These are phyloP conservation scores for Ammodytes dubius DNA, from an alignment of 2,113 vertebrate species.

Conservation along the genomic window DNA sequence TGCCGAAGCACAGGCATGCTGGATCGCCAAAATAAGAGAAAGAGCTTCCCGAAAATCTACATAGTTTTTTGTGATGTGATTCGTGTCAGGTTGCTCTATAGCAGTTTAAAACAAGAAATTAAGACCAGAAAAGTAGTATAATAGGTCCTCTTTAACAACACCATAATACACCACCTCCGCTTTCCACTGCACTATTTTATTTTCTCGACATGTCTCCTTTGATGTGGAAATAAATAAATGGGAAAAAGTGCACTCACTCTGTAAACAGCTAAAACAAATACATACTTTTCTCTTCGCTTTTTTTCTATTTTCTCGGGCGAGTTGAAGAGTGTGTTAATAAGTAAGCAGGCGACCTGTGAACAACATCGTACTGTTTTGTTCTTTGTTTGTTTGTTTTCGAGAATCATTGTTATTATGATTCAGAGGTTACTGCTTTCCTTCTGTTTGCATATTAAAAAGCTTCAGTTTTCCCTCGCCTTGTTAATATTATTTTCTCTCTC, in stretches of 20 bases:
- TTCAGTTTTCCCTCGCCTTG: constrained; percentile 15
- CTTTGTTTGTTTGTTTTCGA: constrained; percentile 49
- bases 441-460: constrained; percentile 64
- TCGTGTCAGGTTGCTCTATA: no score
- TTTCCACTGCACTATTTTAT: neutral
- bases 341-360: constrained; percentile 3
- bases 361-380: neutral
- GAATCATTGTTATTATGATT: constrained; percentile 40
- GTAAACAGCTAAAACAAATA: constrained; percentile 54
- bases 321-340: constrained; percentile 52
- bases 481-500: constrained; percentile 39
- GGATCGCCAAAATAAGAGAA: no score
- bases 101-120: no score
- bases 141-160: no score
- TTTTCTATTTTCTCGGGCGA: constrained; percentile 33
- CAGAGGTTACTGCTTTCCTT: constrained; percentile 44
- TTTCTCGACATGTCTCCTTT: neutral
- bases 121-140: no score
- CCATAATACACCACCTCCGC: neutral
- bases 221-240: constrained; percentile 1
- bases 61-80: no score
- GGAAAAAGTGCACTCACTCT: neutral
- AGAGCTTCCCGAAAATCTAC: no score
- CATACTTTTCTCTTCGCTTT: constrained; percentile 24
- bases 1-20: no score